Evolutionary conservation across 2,888 invertebrate species (phyloP).

Genomic region (Eupithecia dodoneata): DNA sequence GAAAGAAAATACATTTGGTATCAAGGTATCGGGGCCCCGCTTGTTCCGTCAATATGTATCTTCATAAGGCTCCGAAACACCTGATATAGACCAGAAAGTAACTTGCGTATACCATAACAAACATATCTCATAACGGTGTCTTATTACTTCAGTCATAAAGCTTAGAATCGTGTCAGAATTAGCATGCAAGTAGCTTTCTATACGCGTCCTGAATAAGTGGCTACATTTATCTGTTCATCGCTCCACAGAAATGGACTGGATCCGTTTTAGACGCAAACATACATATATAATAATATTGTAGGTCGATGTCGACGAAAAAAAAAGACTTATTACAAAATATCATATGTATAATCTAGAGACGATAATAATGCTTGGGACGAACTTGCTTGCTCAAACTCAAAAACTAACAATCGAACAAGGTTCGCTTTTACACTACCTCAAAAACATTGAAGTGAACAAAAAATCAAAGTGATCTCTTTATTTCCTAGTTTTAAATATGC

Average conservation of each 20-base stretch:
- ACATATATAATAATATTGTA: neutral
- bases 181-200: conserved; percentile 52
- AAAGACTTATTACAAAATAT: too few relatives aligned
- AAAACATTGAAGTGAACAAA: too few relatives aligned
- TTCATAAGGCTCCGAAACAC: neutral
- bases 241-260: conserved; percentile 17
- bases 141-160: conserved; percentile 24
- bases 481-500: too few relatives aligned
- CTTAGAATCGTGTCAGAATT: conserved; percentile 25
- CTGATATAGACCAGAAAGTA: neutral
- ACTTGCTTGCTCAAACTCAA: too few relatives aligned
- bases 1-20: too few relatives aligned
- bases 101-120: neutral
- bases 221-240: conserved; percentile 49
- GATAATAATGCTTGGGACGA: too few relatives aligned
- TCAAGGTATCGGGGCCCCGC: neutral
- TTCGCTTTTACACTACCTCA: too few relatives aligned
- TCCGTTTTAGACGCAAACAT: conserved; percentile 11
- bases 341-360: too few relatives aligned
- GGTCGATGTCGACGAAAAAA: neutral
- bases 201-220: conserved; percentile 59
- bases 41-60: neutral
- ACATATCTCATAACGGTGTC: conserved; percentile 22
- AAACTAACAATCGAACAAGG: too few relatives aligned
- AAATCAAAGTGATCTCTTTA: too few relatives aligned